Conservation (phyloP, 2,888 invertebrate species). For the Pseudoips prasinana region DNA sequence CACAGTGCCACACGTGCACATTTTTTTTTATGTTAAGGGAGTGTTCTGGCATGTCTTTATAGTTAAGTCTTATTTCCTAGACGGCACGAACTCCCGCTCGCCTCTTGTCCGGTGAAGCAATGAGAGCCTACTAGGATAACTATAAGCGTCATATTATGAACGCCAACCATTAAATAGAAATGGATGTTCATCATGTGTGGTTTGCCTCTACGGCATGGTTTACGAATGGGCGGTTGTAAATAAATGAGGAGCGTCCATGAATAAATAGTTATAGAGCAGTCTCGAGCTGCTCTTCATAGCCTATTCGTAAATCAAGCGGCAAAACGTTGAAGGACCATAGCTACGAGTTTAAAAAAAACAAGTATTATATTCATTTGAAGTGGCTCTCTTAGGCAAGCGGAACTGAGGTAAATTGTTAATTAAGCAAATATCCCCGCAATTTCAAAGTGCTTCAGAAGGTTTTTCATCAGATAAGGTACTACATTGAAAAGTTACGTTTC, state of each 20-base stretch:
- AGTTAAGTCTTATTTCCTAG: too few relatives aligned
- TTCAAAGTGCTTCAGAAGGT: slow-evolving; percentile 6
- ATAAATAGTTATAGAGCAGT: slow-evolving; percentile 13
- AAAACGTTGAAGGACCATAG: slow-evolving; percentile 39
- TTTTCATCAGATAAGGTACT: slow-evolving; percentile 9
- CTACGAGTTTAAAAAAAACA: slow-evolving; percentile 21
- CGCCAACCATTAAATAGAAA: too few relatives aligned
- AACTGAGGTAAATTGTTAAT: slow-evolving; percentile 18
- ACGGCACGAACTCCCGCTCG: too few relatives aligned
- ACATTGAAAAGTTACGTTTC: too few relatives aligned
- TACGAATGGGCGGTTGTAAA: slow-evolving; percentile 28
- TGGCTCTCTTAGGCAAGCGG: slow-evolving; percentile 5
- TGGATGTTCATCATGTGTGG: slow-evolving; percentile 11
- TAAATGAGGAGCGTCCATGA: slow-evolving; percentile 27
- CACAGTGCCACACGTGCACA: too few relatives aligned
- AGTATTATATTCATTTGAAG: slow-evolving; percentile 26
- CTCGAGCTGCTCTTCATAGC: slow-evolving; percentile 38
- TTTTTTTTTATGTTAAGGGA: too few relatives aligned
- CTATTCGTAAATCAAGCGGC: slow-evolving; percentile 49
- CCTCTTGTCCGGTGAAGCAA: too few relatives aligned
- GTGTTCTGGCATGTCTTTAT: too few relatives aligned
- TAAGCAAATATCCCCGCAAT: slow-evolving; percentile 17
- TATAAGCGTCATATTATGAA: too few relatives aligned
- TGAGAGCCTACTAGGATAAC: too few relatives aligned
- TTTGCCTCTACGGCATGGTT: slow-evolving; percentile 14